Conservation (phyloP, 1,140 invertebrate genomes). For the Leptonema lineaticorne region DNA sequence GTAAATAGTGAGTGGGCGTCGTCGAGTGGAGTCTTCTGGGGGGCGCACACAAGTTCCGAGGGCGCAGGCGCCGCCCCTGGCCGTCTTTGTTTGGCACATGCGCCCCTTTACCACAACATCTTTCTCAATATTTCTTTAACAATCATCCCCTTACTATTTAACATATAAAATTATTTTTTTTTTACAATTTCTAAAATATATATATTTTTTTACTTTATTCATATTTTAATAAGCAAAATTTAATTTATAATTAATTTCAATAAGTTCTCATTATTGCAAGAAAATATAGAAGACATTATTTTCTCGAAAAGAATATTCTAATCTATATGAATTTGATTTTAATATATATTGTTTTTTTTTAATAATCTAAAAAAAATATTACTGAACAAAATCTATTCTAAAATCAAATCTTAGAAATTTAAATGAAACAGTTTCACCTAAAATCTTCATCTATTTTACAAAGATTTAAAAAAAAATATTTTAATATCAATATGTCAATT, state of each 20-base stretch:
- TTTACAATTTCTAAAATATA: background rate
- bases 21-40: background rate
- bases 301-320: background rate
- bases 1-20: background rate
- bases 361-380: no score
- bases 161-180: background rate
- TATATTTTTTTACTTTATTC: background rate
- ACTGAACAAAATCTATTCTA: no score
- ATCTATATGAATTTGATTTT: no score
- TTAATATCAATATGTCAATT: no score
- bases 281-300: background rate
- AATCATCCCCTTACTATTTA: no score
- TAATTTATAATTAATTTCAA: background rate
- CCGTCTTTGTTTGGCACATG: background rate
- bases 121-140: background rate
- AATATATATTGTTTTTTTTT: no score
- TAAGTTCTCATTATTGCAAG: background rate
- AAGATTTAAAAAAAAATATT: no score
- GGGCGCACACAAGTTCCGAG: background rate
- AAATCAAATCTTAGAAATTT: no score
- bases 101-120: background rate
- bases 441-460: no score
- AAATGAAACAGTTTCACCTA: no score
- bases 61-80: constrained; percentile 3
- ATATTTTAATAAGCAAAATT: background rate